Base-by-base conservation (phyloP, 2,797 vertebrate genomes). In the Paedocypris micromegethes region DNA sequence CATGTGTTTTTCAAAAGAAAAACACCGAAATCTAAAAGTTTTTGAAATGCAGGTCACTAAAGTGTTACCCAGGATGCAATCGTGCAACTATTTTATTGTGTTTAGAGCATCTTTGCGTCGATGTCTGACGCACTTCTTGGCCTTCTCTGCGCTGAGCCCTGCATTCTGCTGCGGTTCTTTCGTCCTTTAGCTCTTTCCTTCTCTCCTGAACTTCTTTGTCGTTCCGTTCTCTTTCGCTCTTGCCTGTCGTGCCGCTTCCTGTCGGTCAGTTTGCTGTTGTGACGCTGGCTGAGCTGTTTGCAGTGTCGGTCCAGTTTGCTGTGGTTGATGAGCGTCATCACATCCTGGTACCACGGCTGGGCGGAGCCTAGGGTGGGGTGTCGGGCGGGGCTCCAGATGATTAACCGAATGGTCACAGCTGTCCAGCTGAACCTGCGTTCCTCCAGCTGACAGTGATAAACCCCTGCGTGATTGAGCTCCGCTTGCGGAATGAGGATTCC, bases 361-460 rank as follows among this genome's bases (percentile, higher is more conserved):
- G 60, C 6, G 9, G 64, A 54, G 60, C 62, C 75, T 23, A 41
- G 50, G 2, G 42, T 59, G 5, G 74, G 80, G 44, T 76, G 80
- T 70, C 80, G 80, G 0, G 81, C 75, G n/a, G 88, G 79, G 77
- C 85, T 86, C 85, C 87, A 86, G 64, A 92, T 86, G 0, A 79
- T 75, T 9, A 92, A 84, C 57, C 78, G 87, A 57, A 91, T 81
- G 0, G 83, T 89, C 58, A 91, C 85, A 0, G 89, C 88, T 0
- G 87, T 92, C 90, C 90, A 92, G 75, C 85, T 87, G 76, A 90
- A 92, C 47, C 88, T 86, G 3, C 91, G 90, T 77, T 92, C 91
- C 80, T 91, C 91, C 68, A 91, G 85, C 80, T 91, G 88, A 79
- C 91, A 92, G 81, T 91, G 88, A 78, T 92, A 92, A 68, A 88